phyloP scores from a whole-genome alignment of 2,888 invertebrate species.

The Bellardia pandia region DNA sequence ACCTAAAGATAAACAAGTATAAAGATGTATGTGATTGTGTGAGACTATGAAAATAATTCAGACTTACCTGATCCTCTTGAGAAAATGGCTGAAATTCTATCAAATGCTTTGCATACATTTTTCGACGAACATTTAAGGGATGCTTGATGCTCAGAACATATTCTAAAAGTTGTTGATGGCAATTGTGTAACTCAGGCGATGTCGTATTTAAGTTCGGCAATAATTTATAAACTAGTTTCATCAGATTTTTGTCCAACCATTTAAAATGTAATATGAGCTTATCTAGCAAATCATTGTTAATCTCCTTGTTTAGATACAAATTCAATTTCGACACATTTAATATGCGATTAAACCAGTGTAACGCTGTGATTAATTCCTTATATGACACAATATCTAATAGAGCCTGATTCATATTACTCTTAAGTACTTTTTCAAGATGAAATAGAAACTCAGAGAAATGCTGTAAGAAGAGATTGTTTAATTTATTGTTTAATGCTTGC shows the following conservation, averaged over 20 bases:
- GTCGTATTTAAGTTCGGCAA: conserved; percentile 70
- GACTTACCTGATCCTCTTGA: conserved; percentile 76
- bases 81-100: conserved; percentile 81
- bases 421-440: conserved; percentile 73
- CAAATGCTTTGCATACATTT: conserved; percentile 80
- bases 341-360: conserved; percentile 82
- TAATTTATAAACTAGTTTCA: conserved; percentile 78
- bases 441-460: conserved; percentile 78
- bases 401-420: conserved; percentile 74
- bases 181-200: conserved; percentile 73
- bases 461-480: conserved; percentile 79
- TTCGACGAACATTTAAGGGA: conserved; percentile 79
- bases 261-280: conserved; percentile 89
- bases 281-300: conserved; percentile 86
- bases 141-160: conserved; percentile 78
- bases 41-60: neutral
- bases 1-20: conserved; percentile 70
- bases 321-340: conserved; percentile 77
- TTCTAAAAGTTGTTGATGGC: conserved; percentile 75
- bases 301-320: conserved; percentile 79
- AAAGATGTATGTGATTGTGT: too few relatives aligned
- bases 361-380: conserved; percentile 76
- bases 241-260: conserved; percentile 89
- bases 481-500: conserved; percentile 78
- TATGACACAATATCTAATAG: conserved; percentile 77